Conservation (phyloP, 2,797 vertebrate genomes). For the Numenius phaeopus region DNA sequence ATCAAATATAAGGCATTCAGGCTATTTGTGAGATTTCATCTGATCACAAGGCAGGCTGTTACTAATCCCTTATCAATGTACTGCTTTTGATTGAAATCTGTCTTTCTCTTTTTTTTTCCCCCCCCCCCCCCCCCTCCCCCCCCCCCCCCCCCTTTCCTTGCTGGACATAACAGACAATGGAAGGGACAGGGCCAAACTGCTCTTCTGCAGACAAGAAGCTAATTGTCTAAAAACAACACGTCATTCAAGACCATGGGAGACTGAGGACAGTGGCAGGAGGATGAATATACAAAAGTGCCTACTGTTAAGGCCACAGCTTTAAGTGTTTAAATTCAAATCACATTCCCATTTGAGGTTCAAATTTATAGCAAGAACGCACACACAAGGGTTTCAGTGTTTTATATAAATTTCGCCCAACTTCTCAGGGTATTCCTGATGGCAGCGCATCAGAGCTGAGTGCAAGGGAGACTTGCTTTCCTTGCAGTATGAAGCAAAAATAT, state of each 20-base stretch:
- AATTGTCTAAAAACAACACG: conserved; percentile 90
- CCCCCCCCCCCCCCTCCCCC: background rate
- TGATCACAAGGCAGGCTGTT: conserved; percentile 58
- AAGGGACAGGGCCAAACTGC: conserved; percentile 84
- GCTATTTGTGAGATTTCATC: background rate
- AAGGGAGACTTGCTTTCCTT: background rate
- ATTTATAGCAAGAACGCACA: conserved; percentile 68
- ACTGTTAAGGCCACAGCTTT: conserved; percentile 73
- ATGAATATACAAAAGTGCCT: conserved; percentile 85
- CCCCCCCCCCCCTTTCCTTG: conserved; percentile 45
- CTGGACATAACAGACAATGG: conserved; percentile 80
- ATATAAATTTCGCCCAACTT: conserved; percentile 57
- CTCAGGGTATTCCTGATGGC: conserved; percentile 66
- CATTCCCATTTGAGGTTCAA: conserved; percentile 73
- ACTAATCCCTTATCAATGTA: conserved; percentile 65
- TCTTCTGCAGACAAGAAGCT: conserved; percentile 85
- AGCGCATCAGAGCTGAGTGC: conserved; percentile 42
- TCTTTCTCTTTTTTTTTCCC: background rate
- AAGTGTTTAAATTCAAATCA: conserved; percentile 80
- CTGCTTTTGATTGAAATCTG: conserved; percentile 70
- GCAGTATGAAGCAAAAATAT: background rate
- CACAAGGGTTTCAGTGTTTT: conserved; percentile 74
- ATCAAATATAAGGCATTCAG: conserved; percentile 28
- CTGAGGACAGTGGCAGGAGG: conserved; percentile 77
- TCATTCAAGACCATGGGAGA: conserved; percentile 81